Evolutionary conservation across 2,888 invertebrate genomes (phyloP).

Genomic region (Chaetogeoica ovagalla): DNA sequence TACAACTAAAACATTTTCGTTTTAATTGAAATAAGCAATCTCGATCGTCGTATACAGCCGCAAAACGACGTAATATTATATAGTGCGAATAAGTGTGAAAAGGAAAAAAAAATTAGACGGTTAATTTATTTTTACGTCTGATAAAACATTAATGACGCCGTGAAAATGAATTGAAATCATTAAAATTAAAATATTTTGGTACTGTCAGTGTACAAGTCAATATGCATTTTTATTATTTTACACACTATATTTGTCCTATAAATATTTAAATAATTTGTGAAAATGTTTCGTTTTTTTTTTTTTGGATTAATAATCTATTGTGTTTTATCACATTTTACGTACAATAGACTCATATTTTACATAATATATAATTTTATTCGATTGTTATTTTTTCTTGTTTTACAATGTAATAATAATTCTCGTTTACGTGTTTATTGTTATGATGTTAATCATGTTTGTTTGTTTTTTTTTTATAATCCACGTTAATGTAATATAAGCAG

Average conservation of each 20-base stretch:
- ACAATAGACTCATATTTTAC: slow-evolving; percentile 21
- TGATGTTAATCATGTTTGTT: neutral
- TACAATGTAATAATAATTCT: neutral
- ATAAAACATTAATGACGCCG: neutral
- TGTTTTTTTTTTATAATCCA: neutral
- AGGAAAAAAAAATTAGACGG: no score
- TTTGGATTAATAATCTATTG: neutral
- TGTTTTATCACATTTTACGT: neutral
- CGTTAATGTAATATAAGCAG: neutral
- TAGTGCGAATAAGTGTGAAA: no score
- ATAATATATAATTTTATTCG: slow-evolving; percentile 5
- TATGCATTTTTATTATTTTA: neutral
- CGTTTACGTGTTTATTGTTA: slow-evolving; percentile 6
- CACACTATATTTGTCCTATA: neutral
- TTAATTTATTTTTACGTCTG: neutral
- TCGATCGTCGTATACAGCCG: no score
- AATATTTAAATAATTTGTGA: neutral
- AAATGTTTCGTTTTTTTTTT: neutral
- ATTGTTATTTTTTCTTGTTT: neutral
- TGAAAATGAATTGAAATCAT: neutral
- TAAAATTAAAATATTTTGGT: neutral
- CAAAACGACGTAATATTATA: no score
- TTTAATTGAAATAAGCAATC: no score
- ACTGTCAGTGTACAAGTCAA: neutral
- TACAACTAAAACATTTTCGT: no score